Evolutionary conservation across 2,888 invertebrate genomes (phyloP).

Genomic region (Agrochola circellaris): DNA sequence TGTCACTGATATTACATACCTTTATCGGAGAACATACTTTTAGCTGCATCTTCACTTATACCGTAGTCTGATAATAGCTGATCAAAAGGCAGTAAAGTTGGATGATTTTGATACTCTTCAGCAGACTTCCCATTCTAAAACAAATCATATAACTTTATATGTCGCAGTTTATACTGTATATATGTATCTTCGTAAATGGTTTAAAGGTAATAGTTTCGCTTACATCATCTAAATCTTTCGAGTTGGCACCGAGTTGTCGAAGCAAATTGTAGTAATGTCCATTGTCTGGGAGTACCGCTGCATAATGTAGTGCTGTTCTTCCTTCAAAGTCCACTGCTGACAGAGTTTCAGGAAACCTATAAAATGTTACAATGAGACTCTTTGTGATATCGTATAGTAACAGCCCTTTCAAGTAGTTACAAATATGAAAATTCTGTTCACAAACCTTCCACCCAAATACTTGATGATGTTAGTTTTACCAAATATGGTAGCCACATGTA

Average conservation of each 20-base stretch:
- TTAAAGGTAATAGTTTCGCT: slow-evolving; percentile 70
- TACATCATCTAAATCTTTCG: slow-evolving; percentile 95
- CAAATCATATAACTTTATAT: slow-evolving; percentile 22
- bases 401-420: not conserved
- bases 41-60: slow-evolving; percentile 92
- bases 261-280: slow-evolving; percentile 96
- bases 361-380: not conserved
- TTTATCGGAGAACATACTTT: slow-evolving; percentile 94
- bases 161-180: not conserved
- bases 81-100: slow-evolving; percentile 92
- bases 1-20: slow-evolving; percentile 88
- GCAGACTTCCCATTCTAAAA: slow-evolving; percentile 94
- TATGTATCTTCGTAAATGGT: not conserved
- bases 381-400: not conserved
- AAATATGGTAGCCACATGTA: slow-evolving; percentile 96
- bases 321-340: slow-evolving; percentile 95
- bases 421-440: not conserved
- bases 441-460: slow-evolving; percentile 89
- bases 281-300: slow-evolving; percentile 95
- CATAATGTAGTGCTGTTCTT: slow-evolving; percentile 97
- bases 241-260: slow-evolving; percentile 96
- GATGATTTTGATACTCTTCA: slow-evolving; percentile 94
- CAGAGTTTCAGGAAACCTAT: slow-evolving; percentile 96
- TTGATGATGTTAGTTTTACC: slow-evolving; percentile 95
- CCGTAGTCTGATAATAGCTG: slow-evolving; percentile 93